A percentile compares a stretch with the other conserved stretches of the same genome.
These are phyloP conservation scores for Gymnoscelis rufifasciata DNA, from an alignment of 2,888 invertebrate genomes.

Conservation along the genomic window DNA sequence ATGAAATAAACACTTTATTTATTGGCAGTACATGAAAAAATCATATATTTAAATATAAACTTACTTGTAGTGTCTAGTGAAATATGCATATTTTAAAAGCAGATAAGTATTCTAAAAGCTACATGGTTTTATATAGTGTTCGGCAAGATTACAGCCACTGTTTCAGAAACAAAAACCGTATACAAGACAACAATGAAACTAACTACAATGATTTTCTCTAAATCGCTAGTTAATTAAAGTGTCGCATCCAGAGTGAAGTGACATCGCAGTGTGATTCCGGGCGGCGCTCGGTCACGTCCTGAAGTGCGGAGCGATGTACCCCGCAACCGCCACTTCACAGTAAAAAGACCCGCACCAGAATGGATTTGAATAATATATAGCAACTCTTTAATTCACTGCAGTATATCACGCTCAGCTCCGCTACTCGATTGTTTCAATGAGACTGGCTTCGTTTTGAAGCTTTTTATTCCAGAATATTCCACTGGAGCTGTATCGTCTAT, in stretches of 20 bases:
- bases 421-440: conserved; percentile 25
- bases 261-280: conserved; percentile 43
- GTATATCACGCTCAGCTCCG: conserved; percentile 29
- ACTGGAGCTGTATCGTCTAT: conserved; percentile 1
- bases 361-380: conserved; percentile 72
- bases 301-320: conserved; percentile 76
- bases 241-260: conserved; percentile 46
- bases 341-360: conserved; percentile 66
- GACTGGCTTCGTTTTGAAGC: conserved; percentile 14
- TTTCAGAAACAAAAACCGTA: not conserved
- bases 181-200: not conserved
- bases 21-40: too few species aligned
- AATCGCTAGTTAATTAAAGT: conserved; percentile 30
- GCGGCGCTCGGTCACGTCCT: conserved; percentile 66
- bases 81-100: too few species aligned
- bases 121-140: too few species aligned
- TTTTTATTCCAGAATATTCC: conserved; percentile 7
- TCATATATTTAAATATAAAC: too few species aligned
- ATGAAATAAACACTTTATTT: too few species aligned
- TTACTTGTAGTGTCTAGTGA: too few species aligned
- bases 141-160: too few species aligned
- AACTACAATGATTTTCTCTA: conserved; percentile 7
- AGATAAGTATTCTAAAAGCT: too few species aligned
- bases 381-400: conserved; percentile 58
- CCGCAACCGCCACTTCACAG: conserved; percentile 67